phyloP scores from a whole-genome alignment of 2,888 invertebrate genomes.

The Andrena marginata region DNA sequence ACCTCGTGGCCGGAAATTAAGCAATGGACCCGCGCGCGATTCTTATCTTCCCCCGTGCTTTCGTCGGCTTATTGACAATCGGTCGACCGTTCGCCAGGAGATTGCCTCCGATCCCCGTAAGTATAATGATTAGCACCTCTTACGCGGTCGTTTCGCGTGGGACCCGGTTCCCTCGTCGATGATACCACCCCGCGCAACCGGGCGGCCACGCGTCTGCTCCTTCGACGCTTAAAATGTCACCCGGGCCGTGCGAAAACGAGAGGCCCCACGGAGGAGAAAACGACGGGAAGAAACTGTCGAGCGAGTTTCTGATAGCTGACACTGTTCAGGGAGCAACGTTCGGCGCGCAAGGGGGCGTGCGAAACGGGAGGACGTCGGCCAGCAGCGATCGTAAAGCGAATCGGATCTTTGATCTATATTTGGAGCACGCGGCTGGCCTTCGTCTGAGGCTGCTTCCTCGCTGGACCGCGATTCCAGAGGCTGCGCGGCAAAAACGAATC shows the following conservation, averaged over 20 bases:
- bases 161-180: neutral
- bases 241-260: slow-evolving; percentile 42
- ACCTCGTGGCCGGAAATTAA: slow-evolving; percentile 26
- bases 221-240: slow-evolving; percentile 26
- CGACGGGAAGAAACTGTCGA: slow-evolving; percentile 26
- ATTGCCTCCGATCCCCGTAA: slow-evolving; percentile 28
- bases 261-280: neutral
- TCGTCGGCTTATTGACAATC: slow-evolving; percentile 7
- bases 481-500: slow-evolving; percentile 41
- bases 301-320: slow-evolving; percentile 76
- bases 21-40: slow-evolving; percentile 5
- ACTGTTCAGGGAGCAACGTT: slow-evolving; percentile 67
- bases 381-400: slow-evolving; percentile 80
- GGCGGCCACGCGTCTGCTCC: neutral
- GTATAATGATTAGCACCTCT: slow-evolving; percentile 33
- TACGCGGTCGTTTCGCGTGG: neutral
- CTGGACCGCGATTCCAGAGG: slow-evolving; percentile 16
- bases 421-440: slow-evolving; percentile 52
- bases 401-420: slow-evolving; percentile 84
- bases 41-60: slow-evolving; percentile 1
- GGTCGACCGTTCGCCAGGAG: neutral
- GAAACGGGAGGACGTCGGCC: slow-evolving; percentile 54
- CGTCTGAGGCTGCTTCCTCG: slow-evolving; percentile 17
- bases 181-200: neutral
- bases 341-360: slow-evolving; percentile 39